Conservation (phyloP, 92 coral and sea anemone genomes). For the Bergia sp. region DNA sequence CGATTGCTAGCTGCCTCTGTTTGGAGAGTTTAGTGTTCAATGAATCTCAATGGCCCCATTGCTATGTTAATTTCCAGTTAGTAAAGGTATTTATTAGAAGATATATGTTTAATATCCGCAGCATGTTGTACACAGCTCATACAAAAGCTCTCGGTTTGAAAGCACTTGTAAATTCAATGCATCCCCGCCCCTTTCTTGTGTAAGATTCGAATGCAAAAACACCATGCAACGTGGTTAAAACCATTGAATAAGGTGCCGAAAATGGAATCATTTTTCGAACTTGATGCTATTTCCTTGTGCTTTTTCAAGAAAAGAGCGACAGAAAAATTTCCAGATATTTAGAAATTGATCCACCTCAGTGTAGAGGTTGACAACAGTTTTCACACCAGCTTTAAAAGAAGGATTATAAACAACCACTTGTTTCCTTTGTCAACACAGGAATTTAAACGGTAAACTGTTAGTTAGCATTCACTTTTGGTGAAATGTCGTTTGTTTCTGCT, state of each 20-base stretch:
- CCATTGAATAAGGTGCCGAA: too few species aligned
- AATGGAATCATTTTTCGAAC: neutral
- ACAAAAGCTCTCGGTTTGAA: conserved; percentile 28
- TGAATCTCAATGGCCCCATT: neutral
- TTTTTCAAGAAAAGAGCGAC: neutral
- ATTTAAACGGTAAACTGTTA: neutral
- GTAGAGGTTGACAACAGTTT: neutral
- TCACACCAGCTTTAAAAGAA: neutral
- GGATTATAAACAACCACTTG: neutral
- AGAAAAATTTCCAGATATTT: neutral
- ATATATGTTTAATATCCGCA: conserved; percentile 16
- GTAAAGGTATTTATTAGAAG: conserved; percentile 9
- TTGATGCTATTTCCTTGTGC: neutral
- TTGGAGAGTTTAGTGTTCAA: neutral
- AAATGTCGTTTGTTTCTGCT: neutral
- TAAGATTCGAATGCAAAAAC: conserved; percentile 15
- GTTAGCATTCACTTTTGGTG: neutral
- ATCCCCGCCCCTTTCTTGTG: conserved; percentile 31
- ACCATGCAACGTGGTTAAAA: conserved; percentile 14
- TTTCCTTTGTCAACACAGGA: neutral
- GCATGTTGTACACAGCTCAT: conserved; percentile 36
- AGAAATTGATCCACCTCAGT: neutral
- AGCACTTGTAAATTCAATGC: conserved; percentile 29
- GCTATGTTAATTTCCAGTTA: neutral
- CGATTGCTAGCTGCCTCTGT: neutral